Evolutionary conservation across 2,113 vertebrate species (phyloP), one percentile per base, ranked within the genome.

Genomic region (Aspiorhynchus laticeps): DNA sequence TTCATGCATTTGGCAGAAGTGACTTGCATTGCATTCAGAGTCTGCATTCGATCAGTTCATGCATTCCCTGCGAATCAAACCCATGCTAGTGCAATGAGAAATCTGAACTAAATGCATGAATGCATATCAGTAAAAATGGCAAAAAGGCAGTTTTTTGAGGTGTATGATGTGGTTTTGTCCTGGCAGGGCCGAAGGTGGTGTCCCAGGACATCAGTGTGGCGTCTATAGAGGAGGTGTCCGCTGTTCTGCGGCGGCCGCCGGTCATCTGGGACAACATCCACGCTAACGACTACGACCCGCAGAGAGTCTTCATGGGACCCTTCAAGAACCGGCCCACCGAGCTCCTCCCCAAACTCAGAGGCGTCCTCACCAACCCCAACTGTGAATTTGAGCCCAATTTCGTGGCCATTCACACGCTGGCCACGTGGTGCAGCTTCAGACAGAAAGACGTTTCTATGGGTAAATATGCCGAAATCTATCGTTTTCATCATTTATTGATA

Each of bases 261-360:
- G 96, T 99, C 87, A 99, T 99, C 90, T 99, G 98, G 98, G 98
- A 99, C 95, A 99, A 99, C 88, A 97, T 99, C 90, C 98, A 99
- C 65, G 98, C 98, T 77, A 99, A 99, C 67, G 98, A 99, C 90
- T 99, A 99, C 36, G 98, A 99, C 93, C 98, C 98, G 80, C 99
- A 99, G 92, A 97, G 98, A 80, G 89, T 99, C 1, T 98, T 99
- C 91, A 93, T 99, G 69, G 98, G 98, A 19, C 98, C 98, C 5
- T 99, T 96, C 88, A 99, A 99, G 95, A 97, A 97, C 87, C 96
- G 98, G 33, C 96, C 95, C 85, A 97, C 97, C 75, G 97, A 98
- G 85, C 97, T 99, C 80, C 97, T 99, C 76, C 96, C 97, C 41
- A 96, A 96, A 59, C 94, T 99, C 26, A 96, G 95, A 92, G 98